A percentile compares a stretch with the other conserved stretches of the same genome.
Evolutionary conservation across 2,797 vertebrate genomes (phyloP).

Genomic region (Zalophus californianus): DNA sequence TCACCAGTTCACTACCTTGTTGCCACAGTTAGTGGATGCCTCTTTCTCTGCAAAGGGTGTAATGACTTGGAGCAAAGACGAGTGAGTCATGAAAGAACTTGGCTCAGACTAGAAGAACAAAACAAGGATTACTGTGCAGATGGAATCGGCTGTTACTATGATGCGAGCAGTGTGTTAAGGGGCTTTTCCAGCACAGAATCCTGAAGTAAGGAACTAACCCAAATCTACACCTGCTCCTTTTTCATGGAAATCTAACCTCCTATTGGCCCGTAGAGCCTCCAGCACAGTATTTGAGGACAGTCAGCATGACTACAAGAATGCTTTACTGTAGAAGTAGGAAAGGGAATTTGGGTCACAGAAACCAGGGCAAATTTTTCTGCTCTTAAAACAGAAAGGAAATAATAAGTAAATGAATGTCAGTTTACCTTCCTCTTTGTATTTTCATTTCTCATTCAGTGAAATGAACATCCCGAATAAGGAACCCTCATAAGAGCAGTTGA

Average conservation of each 20-base stretch:
- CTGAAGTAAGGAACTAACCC: conserved; percentile 66
- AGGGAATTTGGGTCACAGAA: conserved; percentile 74
- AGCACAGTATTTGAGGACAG: conserved; percentile 64
- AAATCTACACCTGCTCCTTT: conserved; percentile 65
- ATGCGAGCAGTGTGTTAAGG: conserved; percentile 51
- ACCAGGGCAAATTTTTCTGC: conserved; percentile 67
- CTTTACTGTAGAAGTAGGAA: conserved; percentile 53
- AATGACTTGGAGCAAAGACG: conserved; percentile 82
- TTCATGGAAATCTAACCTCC: conserved; percentile 52
- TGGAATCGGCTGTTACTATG: conserved; percentile 79
- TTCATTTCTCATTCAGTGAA: not conserved
- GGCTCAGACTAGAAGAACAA: conserved; percentile 85
- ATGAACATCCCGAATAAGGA: not conserved
- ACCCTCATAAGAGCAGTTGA: not conserved
- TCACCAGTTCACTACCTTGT: conserved; percentile 80
- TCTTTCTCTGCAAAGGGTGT: conserved; percentile 82
- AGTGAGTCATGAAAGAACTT: conserved; percentile 85
- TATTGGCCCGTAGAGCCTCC: conserved; percentile 46
- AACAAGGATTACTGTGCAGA: conserved; percentile 82
- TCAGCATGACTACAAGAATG: conserved; percentile 41
- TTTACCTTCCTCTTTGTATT: conserved; percentile 47
- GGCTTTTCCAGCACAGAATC: conserved; percentile 60
- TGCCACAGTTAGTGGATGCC: conserved; percentile 82
- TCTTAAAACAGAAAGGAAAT: conserved; percentile 55
- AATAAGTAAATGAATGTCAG: conserved; percentile 15